Conservation (phyloP, 30 jellyfish, hydroid and myxozoan genomes). For the Hydractinia echinata region DNA sequence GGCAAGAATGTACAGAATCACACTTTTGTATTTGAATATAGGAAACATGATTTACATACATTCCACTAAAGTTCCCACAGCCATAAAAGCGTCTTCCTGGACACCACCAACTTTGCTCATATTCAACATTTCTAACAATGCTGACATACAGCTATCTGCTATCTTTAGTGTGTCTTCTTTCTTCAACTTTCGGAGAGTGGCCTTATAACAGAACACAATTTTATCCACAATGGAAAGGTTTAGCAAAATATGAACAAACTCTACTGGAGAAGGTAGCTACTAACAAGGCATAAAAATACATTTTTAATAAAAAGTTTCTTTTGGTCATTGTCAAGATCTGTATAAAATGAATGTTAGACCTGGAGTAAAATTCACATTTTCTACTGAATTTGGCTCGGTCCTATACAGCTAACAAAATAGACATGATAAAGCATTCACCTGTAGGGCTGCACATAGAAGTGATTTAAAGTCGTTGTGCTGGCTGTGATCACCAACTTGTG, state of each 20-base stretch:
- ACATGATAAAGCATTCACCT: slow-evolving; percentile 28
- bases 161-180: slow-evolving; percentile 69
- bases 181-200: slow-evolving; percentile 59
- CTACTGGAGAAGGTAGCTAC: too few species aligned
- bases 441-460: slow-evolving; percentile 93
- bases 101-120: slow-evolving; percentile 95
- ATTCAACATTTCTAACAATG: slow-evolving; percentile 72
- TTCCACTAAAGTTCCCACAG: slow-evolving; percentile 84
- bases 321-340: too few species aligned
- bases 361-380: too few species aligned
- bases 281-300: too few species aligned
- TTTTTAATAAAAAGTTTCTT: too few species aligned
- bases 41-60: slow-evolving; percentile 38
- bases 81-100: slow-evolving; percentile 98
- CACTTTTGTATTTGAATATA: neutral
- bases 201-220: slow-evolving; percentile 6
- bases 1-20: too few species aligned
- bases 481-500: slow-evolving; percentile 80
- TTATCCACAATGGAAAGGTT: neutral
- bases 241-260: too few species aligned
- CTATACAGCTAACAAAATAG: neutral
- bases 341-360: too few species aligned
- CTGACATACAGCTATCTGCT: slow-evolving; percentile 76
- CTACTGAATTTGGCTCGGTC: too few species aligned
- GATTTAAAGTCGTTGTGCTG: slow-evolving; percentile 91